Conservation (phyloP, 2,888 invertebrate species). For the Lasioglossum oenotherae region DNA sequence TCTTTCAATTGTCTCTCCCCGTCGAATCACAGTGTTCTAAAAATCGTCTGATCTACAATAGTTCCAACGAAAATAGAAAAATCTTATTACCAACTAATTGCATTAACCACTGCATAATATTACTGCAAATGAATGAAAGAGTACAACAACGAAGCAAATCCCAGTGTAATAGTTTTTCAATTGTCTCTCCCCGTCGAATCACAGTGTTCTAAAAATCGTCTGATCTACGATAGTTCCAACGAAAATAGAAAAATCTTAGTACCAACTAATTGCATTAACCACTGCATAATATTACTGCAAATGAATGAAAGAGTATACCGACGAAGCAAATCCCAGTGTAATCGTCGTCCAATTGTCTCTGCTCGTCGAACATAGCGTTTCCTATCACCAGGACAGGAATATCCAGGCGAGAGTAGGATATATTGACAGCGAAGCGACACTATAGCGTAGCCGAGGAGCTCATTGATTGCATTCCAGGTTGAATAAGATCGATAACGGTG, state of each 20-base stretch:
- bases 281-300: neutral
- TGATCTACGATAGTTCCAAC: neutral
- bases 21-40: no score
- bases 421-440: conserved; percentile 13
- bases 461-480: conserved; percentile 5
- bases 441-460: neutral
- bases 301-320: neutral
- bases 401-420: conserved; percentile 4
- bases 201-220: neutral
- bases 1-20: no score
- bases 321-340: neutral
- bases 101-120: no score
- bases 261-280: neutral
- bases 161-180: no score
- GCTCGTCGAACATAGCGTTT: neutral
- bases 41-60: no score
- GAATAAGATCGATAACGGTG: conserved; percentile 29
- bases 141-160: no score
- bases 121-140: no score
- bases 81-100: no score
- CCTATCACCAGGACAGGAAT: neutral
- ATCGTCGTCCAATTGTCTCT: neutral
- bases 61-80: no score
- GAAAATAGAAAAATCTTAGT: neutral
- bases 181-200: no score